These are phyloP conservation scores for Chaetops frenatus DNA, from an alignment of 2,113 vertebrate species.

Conservation along the genomic window DNA sequence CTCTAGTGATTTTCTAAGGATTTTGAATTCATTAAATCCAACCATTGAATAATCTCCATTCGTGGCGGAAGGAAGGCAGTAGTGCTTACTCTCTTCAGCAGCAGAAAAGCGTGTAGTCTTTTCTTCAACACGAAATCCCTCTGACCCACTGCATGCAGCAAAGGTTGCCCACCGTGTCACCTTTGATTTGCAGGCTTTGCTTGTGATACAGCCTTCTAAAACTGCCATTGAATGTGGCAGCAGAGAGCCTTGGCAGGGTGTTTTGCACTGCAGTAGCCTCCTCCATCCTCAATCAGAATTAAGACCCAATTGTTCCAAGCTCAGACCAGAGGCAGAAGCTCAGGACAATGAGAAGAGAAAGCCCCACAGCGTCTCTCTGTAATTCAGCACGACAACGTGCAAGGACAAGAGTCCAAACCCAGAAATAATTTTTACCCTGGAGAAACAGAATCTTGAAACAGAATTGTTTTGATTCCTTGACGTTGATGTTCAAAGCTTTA, in stretches of 20 bases:
- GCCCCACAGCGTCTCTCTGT: neutral
- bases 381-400: neutral
- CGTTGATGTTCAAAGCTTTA: neutral
- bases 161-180: neutral
- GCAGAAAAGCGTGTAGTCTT: constrained; percentile 1
- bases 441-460: neutral
- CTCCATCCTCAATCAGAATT: neutral
- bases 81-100: constrained; percentile 13
- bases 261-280: neutral
- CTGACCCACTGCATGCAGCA: neutral
- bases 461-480: neutral
- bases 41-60: constrained; percentile 55
- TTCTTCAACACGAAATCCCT: neutral
- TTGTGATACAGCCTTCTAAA: neutral
- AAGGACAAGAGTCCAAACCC: neutral
- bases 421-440: neutral
- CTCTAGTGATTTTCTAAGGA: constrained; percentile 61
- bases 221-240: neutral
- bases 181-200: constrained; percentile 3
- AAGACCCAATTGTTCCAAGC: neutral
- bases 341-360: neutral
- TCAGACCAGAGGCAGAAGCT: neutral
- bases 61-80: constrained; percentile 16
- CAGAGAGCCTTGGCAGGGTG: neutral
- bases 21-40: constrained; percentile 65